phyloP scores from a whole-genome alignment of 2,113 vertebrate genomes.

The Ceuthmochares aereus region DNA sequence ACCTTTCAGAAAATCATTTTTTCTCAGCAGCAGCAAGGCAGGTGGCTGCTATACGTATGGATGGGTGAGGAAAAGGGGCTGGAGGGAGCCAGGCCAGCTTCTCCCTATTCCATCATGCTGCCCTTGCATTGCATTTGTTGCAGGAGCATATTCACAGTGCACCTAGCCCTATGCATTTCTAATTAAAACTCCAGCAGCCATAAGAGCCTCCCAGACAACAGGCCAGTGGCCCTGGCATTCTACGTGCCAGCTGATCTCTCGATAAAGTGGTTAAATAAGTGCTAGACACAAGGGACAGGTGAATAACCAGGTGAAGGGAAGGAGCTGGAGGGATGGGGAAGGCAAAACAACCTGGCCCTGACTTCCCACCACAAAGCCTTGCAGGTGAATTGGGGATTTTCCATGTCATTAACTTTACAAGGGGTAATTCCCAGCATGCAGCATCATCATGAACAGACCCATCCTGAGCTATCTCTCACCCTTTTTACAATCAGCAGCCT shows the following conservation, averaged over 20 bases:
- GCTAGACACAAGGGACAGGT: neutral
- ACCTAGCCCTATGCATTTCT: neutral
- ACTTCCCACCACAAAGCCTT: neutral
- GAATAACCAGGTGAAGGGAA: neutral
- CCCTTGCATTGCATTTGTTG: neutral
- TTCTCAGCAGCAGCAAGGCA: neutral
- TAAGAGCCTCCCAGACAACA: neutral
- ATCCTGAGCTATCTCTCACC: neutral
- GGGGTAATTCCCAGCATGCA: conserved; percentile 24
- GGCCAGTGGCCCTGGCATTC: neutral
- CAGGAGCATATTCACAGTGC: rapidly evolving
- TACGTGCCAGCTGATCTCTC: neutral
- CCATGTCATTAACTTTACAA: conserved; percentile 62
- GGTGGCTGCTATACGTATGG: neutral
- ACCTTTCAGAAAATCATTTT: neutral
- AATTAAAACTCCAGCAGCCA: neutral
- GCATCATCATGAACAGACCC: neutral
- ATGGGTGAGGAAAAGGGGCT: neutral
- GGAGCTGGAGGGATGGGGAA: neutral
- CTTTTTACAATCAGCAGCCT: neutral
- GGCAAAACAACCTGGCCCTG: neutral
- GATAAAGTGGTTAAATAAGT: neutral
- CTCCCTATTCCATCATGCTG: neutral
- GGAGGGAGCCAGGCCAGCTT: neutral
- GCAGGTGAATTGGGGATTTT: conserved; percentile 34